These are phyloP conservation scores for Odontomachus brunneus DNA, from an alignment of 1,140 invertebrate genomes.

Conservation along the genomic window DNA sequence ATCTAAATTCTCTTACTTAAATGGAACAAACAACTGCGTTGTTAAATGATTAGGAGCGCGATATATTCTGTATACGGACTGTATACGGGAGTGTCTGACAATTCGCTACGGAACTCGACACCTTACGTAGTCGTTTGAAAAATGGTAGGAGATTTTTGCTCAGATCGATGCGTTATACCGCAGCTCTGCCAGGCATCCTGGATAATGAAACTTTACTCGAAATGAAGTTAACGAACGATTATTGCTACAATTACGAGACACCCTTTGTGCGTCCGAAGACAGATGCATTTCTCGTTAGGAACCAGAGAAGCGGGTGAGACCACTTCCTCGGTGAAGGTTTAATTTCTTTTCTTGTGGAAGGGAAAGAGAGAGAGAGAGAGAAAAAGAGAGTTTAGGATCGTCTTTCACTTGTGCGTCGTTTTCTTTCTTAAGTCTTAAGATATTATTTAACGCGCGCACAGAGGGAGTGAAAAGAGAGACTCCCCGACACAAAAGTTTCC, in stretches of 20 bases:
- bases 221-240: constrained; percentile 43
- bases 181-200: too few species aligned
- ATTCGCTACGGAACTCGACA: too few species aligned
- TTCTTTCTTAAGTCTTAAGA: constrained; percentile 49
- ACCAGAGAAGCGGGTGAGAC: neutral
- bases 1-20: too few species aligned
- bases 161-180: too few species aligned
- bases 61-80: too few species aligned
- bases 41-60: too few species aligned
- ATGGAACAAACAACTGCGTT: too few species aligned
- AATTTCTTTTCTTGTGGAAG: constrained; percentile 33
- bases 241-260: constrained; percentile 7
- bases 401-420: constrained; percentile 33
- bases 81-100: too few species aligned
- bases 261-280: constrained; percentile 21
- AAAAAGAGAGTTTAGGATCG: constrained; percentile 22
- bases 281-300: constrained; percentile 37
- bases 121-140: too few species aligned
- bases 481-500: constrained; percentile 26
- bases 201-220: neutral
- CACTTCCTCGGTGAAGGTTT: constrained; percentile 12
- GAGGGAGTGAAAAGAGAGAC: constrained; percentile 31
- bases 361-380: too few species aligned
- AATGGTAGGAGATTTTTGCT: too few species aligned
- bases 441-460: constrained; percentile 44